Base-by-base conservation (phyloP, 2,888 invertebrate genomes). In the Anagyrus pseudococci region DNA sequence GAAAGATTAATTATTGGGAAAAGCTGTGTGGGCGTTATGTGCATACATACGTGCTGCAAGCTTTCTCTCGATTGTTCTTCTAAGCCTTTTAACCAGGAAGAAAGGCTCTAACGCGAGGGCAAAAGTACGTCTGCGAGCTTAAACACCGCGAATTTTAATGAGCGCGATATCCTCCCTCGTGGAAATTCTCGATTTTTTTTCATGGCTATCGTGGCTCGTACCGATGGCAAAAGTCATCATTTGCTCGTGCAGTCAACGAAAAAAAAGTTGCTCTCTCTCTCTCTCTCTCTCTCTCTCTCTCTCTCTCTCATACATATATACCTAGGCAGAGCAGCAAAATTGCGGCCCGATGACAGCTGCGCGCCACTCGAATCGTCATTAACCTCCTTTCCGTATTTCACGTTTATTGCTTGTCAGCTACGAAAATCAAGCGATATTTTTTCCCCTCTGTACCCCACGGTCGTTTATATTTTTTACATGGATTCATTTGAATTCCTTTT, bases 81-180 rank as follows among this genome's bases (percentile, higher is more conserved):
- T 8, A 37, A 4, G 8, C 33, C 15, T 10, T 15, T 37, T 10
- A 2, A 37, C 29, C 29, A 29, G 29, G 4, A 10, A 19, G n/a
- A 43, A 17, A 17, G 7, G 43, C n/a, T n/a, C 29, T 10, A 29
- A 29, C 29, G 15, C 15, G 8, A 15, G 2, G 8, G 33, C 8
- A 8, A 37, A 37, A 37, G 33, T 33, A 26, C 26, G 10, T 19
- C 13, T 40, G 19, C 37, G 15, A 47, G 58, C 47, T 23, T 57
- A 62, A 62, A 53, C 48, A 57, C 57, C 4, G 48, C 4, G 20
- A 56, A 20, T 61, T 61, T 61, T 61, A 61, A 61, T 55, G 62
- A 62, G 52, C 47, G 23, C 57, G 40, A 52, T 46, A 13, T 23
- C 40, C n/a, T 10, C 22, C 20, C 22, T 48, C n/a, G 26, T 3